Conservation (phyloP, 2,888 invertebrate species). For the Cotesia congregata region DNA sequence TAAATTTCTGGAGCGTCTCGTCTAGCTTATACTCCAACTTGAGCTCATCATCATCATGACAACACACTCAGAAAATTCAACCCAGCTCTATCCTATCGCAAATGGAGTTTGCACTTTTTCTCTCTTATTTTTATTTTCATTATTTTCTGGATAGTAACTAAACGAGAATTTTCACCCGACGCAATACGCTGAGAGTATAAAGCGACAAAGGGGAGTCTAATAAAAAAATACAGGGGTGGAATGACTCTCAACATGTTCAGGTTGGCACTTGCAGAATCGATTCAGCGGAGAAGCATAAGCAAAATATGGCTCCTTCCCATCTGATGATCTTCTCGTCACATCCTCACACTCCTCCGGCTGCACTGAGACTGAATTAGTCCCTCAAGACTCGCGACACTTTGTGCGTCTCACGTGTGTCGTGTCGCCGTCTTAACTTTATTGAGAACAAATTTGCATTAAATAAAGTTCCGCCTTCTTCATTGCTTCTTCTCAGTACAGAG, state of each 20-base stretch:
- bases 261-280: slow-evolving; percentile 44
- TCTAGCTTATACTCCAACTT: slow-evolving; percentile 24
- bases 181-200: slow-evolving; percentile 27
- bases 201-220: slow-evolving; percentile 21
- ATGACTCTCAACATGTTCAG: slow-evolving; percentile 41
- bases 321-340: slow-evolving; percentile 28
- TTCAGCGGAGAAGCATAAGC: slow-evolving; percentile 25
- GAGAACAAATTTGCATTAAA: slow-evolving; percentile 36
- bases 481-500: not conserved
- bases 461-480: slow-evolving; percentile 15
- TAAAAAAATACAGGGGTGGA: slow-evolving; percentile 28
- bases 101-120: slow-evolving; percentile 38
- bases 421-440: slow-evolving; percentile 27
- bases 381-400: slow-evolving; percentile 20
- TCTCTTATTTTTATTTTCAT: not conserved
- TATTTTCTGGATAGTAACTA: not conserved
- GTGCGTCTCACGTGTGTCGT: slow-evolving; percentile 3
- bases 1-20: slow-evolving; percentile 37
- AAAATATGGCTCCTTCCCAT: slow-evolving; percentile 21
- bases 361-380: slow-evolving; percentile 32
- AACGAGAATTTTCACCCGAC: slow-evolving; percentile 28
- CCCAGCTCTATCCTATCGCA: slow-evolving; percentile 23
- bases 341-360: slow-evolving; percentile 22
- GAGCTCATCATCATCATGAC: slow-evolving; percentile 8
- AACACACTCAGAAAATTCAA: not conserved